Conservation (phyloP, 2,888 invertebrate species). For the Cyaniris semiargus region DNA sequence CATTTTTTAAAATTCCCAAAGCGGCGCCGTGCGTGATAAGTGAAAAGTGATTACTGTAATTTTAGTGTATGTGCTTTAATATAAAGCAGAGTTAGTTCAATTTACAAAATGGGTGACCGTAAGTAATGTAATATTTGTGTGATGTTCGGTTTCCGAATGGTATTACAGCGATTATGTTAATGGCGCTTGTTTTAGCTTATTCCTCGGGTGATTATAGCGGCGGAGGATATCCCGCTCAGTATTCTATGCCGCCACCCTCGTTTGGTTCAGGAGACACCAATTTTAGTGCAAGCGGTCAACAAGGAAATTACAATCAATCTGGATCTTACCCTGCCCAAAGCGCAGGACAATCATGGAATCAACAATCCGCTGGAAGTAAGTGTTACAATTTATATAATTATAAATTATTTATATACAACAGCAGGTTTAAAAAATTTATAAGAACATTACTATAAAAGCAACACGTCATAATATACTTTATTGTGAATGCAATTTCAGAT, state of each 20-base stretch:
- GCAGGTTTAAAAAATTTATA: background rate
- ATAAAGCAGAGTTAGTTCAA: background rate
- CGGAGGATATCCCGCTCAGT: slow-evolving; percentile 68
- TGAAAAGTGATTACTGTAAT: background rate
- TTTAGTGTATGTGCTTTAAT: slow-evolving; percentile 15
- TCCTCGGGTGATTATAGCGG: slow-evolving; percentile 67
- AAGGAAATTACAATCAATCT: slow-evolving; percentile 59
- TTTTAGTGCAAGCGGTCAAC: slow-evolving; percentile 55
- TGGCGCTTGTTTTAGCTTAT: slow-evolving; percentile 53
- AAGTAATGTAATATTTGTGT: slow-evolving; percentile 36
- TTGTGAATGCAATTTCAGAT: slow-evolving; percentile 38
- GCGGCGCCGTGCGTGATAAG: slow-evolving; percentile 32
- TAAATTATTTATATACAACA: too few relatives aligned
- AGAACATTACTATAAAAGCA: background rate
- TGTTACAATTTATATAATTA: too few relatives aligned
- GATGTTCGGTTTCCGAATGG: slow-evolving; percentile 16
- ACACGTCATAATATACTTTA: background rate
- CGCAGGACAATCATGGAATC: slow-evolving; percentile 64
- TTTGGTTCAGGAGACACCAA: slow-evolving; percentile 66
- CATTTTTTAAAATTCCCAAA: slow-evolving; percentile 36
- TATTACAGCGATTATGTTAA: slow-evolving; percentile 22
- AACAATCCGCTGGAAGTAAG: slow-evolving; percentile 57
- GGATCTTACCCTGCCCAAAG: slow-evolving; percentile 58
- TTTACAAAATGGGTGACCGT: slow-evolving; percentile 43
- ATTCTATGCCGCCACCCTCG: slow-evolving; percentile 72